phyloP scores from a whole-genome alignment of 2,797 vertebrate genomes.

The Octomys mimax region DNA sequence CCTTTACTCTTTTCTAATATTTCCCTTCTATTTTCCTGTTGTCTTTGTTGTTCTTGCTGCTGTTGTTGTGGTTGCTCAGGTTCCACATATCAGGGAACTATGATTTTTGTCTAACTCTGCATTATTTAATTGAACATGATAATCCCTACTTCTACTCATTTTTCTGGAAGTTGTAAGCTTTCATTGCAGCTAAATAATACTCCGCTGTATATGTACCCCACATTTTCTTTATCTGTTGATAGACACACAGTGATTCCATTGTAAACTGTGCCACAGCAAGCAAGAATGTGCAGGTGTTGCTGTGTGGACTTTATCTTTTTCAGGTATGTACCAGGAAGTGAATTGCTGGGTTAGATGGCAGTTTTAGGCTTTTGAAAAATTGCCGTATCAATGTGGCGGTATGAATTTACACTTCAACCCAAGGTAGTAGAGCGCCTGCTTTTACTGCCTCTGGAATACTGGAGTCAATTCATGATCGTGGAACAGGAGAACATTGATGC shows the following conservation, averaged over 20 bases:
- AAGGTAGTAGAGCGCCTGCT: conserved; percentile 97
- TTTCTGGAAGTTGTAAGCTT: too few relatives aligned
- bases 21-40: not conserved
- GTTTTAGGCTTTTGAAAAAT: not conserved
- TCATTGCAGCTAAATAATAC: not conserved
- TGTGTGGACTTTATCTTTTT: not conserved
- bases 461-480: conserved; percentile 94
- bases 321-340: not conserved
- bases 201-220: too few relatives aligned
- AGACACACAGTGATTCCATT: not conserved
- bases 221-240: not conserved
- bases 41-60: not conserved
- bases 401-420: not conserved
- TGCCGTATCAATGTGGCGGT: not conserved
- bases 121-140: not conserved
- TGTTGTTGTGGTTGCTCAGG: not conserved
- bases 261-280: not conserved
- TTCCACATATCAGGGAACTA: not conserved
- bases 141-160: not conserved
- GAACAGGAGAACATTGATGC: conserved; percentile 91
- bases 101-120: not conserved
- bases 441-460: conserved; percentile 93
- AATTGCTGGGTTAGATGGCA: too few relatives aligned
- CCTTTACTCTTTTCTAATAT: not conserved
- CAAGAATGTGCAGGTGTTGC: not conserved